These are phyloP conservation scores for Ctenopoma kingsleyae DNA, from an alignment of 2,797 vertebrate species.

Conservation along the genomic window DNA sequence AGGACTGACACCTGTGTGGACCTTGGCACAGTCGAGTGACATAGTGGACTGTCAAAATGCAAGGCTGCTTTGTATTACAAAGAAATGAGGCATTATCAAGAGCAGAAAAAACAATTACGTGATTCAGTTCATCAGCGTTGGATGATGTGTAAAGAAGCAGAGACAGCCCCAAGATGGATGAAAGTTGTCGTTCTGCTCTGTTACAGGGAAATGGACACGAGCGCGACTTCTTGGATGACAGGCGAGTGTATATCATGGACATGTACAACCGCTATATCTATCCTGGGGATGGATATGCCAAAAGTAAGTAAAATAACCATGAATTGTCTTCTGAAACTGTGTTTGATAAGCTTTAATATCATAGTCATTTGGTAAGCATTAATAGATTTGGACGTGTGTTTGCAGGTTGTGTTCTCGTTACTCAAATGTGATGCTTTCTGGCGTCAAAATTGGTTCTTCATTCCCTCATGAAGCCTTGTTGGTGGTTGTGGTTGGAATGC, in stretches of 20 bases:
- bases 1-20: constrained; percentile 37
- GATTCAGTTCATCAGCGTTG: constrained; percentile 10
- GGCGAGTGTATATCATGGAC: constrained; percentile 95
- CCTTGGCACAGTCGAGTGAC: constrained; percentile 21
- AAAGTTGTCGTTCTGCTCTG: constrained; percentile 11
- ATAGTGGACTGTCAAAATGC: constrained; percentile 14
- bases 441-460: neutral
- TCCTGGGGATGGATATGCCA: constrained; percentile 92
- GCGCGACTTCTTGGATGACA: constrained; percentile 94
- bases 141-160: constrained; percentile 10
- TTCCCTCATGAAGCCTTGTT: neutral
- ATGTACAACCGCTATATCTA: constrained; percentile 96
- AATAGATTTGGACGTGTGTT: neutral
- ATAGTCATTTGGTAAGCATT: neutral
- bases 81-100: constrained; percentile 3
- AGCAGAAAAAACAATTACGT: neutral
- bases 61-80: neutral
- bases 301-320: constrained; percentile 86
- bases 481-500: neutral
- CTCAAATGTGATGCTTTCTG: neutral
- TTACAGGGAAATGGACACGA: constrained; percentile 96
- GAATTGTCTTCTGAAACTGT: neutral
- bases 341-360: neutral
- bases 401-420: neutral
- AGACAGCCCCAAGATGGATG: neutral